A percentile compares a stretch with the other conserved stretches of the same genome.
These are phyloP conservation scores for Emydoidea blandingii DNA, from an alignment of 2,797 vertebrate species.

Conservation along the genomic window DNA sequence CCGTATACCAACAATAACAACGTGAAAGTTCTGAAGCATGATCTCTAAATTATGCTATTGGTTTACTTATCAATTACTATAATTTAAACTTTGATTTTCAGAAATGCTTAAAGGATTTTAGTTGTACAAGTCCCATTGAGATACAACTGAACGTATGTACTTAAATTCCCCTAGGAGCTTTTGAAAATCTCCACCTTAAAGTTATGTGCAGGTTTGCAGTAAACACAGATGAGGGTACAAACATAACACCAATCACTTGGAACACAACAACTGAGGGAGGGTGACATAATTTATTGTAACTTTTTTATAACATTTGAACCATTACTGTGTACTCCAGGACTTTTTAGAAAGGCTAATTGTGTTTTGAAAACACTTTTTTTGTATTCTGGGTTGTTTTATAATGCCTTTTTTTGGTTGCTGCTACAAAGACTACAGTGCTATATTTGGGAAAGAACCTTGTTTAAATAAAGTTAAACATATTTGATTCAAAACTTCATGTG, in stretches of 20 bases:
- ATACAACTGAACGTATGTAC: accelerated
- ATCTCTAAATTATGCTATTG: neutral
- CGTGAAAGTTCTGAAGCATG: constrained; percentile 2
- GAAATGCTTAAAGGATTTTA: neutral
- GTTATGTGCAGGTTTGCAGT: constrained; percentile 11
- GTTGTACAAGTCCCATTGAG: constrained; percentile 11
- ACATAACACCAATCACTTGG: neutral
- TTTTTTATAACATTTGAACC: constrained; percentile 8
- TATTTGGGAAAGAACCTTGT: constrained; percentile 52
- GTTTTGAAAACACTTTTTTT: neutral
- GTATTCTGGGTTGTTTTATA: constrained; percentile 37
- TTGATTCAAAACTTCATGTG: constrained; percentile 23
- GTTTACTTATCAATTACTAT: neutral
- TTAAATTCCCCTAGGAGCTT: neutral
- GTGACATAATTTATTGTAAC: neutral
- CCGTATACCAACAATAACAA: constrained; percentile 6
- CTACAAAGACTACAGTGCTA: constrained; percentile 39
- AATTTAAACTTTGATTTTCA: neutral
- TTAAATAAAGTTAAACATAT: constrained; percentile 55
- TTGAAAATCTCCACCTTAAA: neutral
- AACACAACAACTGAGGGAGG: neutral
- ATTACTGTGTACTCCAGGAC: neutral
- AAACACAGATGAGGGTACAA: neutral
- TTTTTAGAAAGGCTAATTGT: neutral
- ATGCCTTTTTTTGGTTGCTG: constrained; percentile 50